Base-by-base conservation (phyloP, 2,113 vertebrate genomes). In the Chionis minor region DNA sequence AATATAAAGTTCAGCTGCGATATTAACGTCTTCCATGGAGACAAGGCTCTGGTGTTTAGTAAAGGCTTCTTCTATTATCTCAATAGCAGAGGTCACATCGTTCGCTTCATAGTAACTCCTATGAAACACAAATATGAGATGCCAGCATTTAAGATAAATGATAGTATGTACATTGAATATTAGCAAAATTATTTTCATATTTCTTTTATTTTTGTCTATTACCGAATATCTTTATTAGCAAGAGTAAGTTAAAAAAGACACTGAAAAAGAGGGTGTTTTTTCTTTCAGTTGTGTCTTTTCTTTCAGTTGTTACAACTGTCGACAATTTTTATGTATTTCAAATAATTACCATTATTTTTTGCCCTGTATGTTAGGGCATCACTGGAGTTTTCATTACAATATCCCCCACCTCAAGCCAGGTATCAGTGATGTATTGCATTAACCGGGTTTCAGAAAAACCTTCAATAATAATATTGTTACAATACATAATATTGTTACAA, bases 101-200 rank as follows among this genome's bases (percentile, higher is more conserved):
- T 98, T 99, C 85, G 99, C 99, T 98, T 99, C 99, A 30, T 99
- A 99, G 65, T 99, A 99, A 97, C 99, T 99, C 98, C 99, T 99
- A 16, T 15, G 97, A 86, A 49, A 90, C 14, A 90, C 22, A 94
- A 26, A 42, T 3, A 55, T 2, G 66, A 92, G 28, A 93, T 6
- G 17, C 4, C 23, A 73, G 20, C 56, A 70, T 70, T 44, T 90
- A 3, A 91, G 62, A 65, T 45, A 90, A 90, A 55, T 45, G 65
- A 44, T 21, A 88, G 58, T 9, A 23, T 0, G 2, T 13, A 51
- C 33, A 51, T 56, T 42, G 44, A 92, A 67, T 18, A 4, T 0
- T 6, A 81, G 30, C 8, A 28, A 65, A 92, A 69, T 12, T 5
- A 47, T 72, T 81, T 75, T 65, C 2, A 0, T 30, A 30, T 56